Evolutionary conservation across 2,888 invertebrate genomes (phyloP), one percentile per base, ranked within the genome.

Genomic region (Tetrapedia diversipes): DNA sequence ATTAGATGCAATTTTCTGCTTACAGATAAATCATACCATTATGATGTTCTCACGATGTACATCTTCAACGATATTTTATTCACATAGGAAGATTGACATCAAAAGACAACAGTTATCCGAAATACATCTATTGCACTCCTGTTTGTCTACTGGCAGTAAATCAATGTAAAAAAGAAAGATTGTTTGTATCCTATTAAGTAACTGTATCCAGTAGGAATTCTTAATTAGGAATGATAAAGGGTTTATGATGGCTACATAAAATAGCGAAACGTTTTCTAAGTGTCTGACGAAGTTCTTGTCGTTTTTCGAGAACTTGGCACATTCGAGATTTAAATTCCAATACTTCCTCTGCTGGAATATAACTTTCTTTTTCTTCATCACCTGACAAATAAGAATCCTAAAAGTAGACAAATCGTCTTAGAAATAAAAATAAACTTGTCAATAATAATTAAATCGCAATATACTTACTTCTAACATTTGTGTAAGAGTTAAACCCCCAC

Each of bases 281-380:
- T 71, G 95, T 96, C 92, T 97, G 95, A 67, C 98, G 94, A 87
- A 98, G 92, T 92, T 97, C 95, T 89, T 96, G 95, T 84, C 98
- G 95, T 92, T 96, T 95, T 89, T 96, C 95, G 77, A 95, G 94
- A 87, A 97, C 95, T 91, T 96, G 95, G 90, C 95, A 94, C 90
- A 94, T 94, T 89, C 96, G 95, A 83, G 96, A 96, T 93, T 96
- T 95, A 92, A 97, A 98, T 92, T 96, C 96, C 92, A 95, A 93
- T 83, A 98, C 96, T 92, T 97, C 98, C 92, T 97, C 97, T 86
- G 95, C 95, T 83, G 97, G 97, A 93, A 98, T 97, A 93, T 95
- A 95, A 93, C 95, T 94, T 81, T 92, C 91, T 73, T 92, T 92
- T 86, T 94, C 94, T 87, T 95, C 95, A 84, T 96, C 95, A 89